phyloP scores from a whole-genome alignment of 2,113 vertebrate genomes.

The Caracal caracal region DNA sequence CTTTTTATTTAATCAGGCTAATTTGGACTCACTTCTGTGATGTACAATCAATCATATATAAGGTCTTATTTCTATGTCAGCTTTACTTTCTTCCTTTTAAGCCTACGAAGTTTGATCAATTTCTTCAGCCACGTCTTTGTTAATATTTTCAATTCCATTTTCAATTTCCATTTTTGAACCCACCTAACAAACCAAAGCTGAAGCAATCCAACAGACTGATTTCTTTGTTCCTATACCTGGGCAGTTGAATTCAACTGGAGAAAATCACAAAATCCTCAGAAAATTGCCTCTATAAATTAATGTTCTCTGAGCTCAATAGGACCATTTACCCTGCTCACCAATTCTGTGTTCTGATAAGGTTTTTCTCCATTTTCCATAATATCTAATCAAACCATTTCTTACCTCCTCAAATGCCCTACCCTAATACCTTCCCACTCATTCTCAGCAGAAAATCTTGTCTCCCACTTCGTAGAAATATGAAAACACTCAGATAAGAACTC shows the following conservation, averaged over 20 bases:
- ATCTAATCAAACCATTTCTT: conserved; percentile 35
- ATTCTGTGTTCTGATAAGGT: background rate
- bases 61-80: background rate
- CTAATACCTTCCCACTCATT: background rate
- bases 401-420: background rate
- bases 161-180: background rate
- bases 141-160: background rate
- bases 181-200: background rate
- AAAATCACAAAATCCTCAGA: conserved; percentile 27
- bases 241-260: background rate
- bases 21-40: background rate
- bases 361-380: conserved; percentile 52
- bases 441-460: conserved; percentile 14
- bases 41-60: background rate
- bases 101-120: background rate
- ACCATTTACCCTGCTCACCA: background rate
- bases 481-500: background rate
- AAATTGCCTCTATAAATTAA: background rate
- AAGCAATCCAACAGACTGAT: background rate
- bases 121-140: background rate
- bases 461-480: background rate
- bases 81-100: background rate
- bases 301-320: background rate
- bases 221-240: background rate
- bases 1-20: background rate